Conservation (phyloP, 37 sponge, comb jelly and placozoan species). For the Diacarnus erythraeanus region DNA sequence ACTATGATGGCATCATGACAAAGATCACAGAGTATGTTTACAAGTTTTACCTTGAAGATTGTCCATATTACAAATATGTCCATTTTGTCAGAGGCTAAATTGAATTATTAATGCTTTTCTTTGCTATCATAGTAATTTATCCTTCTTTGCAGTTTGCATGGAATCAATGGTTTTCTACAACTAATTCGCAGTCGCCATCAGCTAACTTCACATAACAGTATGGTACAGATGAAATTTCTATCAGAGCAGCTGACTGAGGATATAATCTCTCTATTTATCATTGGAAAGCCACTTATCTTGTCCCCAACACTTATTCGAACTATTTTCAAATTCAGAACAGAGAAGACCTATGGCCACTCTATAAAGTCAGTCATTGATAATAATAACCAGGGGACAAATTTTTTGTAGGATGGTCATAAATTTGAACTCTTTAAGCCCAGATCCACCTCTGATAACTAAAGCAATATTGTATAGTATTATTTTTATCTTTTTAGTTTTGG, state of each 20-base stretch:
- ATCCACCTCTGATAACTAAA: too few species aligned
- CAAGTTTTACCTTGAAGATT: too few species aligned
- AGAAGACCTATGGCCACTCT: not conserved
- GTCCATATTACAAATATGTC: not conserved
- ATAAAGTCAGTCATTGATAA: not conserved
- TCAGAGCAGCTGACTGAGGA: conserved; percentile 58
- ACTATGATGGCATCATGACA: conserved; percentile 26
- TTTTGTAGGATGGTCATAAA: too few species aligned
- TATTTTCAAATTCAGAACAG: conserved; percentile 54
- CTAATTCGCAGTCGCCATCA: conserved; percentile 58
- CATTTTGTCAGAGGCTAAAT: not conserved
- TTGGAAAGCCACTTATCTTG: conserved; percentile 69
- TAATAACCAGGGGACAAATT: too few species aligned
- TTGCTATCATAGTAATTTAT: not conserved
- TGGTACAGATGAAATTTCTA: conserved; percentile 34
- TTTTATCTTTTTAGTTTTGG: too few species aligned
- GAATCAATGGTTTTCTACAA: conserved; percentile 43
- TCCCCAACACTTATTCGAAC: conserved; percentile 23
- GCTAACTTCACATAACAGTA: not conserved
- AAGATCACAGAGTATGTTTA: conserved; percentile 9
- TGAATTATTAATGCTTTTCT: not conserved
- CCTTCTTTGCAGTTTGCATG: conserved; percentile 37
- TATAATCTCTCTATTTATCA: conserved; percentile 54
- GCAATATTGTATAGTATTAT: too few species aligned
- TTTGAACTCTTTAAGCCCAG: too few species aligned